Evolutionary conservation across 2,113 vertebrate species (phyloP).

Genomic region (Sorex araneus): DNA sequence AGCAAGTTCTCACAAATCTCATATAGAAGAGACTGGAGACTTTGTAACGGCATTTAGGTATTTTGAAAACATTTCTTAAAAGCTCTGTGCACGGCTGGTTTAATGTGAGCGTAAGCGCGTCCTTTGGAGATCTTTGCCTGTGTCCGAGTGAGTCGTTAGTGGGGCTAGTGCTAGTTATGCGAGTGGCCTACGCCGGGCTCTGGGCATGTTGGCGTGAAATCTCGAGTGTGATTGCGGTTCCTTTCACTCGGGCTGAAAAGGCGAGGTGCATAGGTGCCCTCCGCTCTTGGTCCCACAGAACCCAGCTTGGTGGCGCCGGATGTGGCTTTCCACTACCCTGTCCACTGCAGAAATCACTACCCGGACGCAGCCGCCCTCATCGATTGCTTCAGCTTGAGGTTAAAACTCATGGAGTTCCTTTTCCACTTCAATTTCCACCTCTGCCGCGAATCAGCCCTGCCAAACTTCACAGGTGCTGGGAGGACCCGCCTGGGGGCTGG

Average conservation of each 20-base stretch:
- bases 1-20: not conserved
- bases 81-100: not conserved
- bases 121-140: not conserved
- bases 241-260: not conserved
- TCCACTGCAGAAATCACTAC: not conserved
- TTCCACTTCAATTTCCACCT: not conserved
- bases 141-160: not conserved
- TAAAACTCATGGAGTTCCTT: not conserved
- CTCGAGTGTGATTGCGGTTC: not conserved
- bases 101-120: not conserved
- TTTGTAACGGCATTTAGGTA: constrained; percentile 11
- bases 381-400: not conserved
- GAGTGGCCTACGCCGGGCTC: not conserved
- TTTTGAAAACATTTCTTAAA: constrained; percentile 2
- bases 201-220: not conserved
- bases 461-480: not conserved
- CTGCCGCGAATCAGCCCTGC: not conserved
- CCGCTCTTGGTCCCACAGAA: not conserved
- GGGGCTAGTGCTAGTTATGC: not conserved
- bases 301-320: not conserved
- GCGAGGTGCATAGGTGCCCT: not conserved
- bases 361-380: not conserved
- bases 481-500: not conserved
- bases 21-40: not conserved
- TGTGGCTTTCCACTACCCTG: not conserved